phyloP scores from a whole-genome alignment of 2,113 vertebrate genomes.

The Trogon surrucura region DNA sequence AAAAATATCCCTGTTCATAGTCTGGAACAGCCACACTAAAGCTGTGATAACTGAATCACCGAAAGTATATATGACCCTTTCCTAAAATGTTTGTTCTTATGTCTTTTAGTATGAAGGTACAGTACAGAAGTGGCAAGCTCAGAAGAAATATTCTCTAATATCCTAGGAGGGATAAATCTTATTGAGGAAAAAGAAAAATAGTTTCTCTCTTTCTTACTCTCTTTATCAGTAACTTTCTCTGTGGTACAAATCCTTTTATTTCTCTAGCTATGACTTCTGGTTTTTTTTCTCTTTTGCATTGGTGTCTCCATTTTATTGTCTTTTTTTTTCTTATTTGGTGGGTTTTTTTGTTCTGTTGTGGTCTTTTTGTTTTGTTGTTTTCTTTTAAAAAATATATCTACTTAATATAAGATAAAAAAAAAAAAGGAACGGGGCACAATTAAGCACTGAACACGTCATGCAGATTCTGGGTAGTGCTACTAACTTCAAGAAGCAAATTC shows the following conservation, averaged over 20 bases:
- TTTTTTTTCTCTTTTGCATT: background rate
- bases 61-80: background rate
- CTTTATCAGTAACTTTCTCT: background rate
- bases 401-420: background rate
- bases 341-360: background rate
- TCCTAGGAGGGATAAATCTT: background rate
- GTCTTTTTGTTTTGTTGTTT: background rate
- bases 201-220: background rate
- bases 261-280: background rate
- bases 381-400: background rate
- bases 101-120: background rate
- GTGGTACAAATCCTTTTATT: background rate
- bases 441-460: background rate
- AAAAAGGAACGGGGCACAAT: fast-evolving
- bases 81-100: slow-evolving; percentile 34
- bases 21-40: background rate
- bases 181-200: background rate
- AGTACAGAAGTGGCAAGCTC: background rate
- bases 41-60: slow-evolving; percentile 11
- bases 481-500: background rate
- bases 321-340: background rate
- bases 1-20: slow-evolving; percentile 21
- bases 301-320: background rate
- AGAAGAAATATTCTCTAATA: background rate
- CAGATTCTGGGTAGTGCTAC: background rate